Conservation (phyloP, 2,113 vertebrate genomes). For the Amphiprion percula region DNA sequence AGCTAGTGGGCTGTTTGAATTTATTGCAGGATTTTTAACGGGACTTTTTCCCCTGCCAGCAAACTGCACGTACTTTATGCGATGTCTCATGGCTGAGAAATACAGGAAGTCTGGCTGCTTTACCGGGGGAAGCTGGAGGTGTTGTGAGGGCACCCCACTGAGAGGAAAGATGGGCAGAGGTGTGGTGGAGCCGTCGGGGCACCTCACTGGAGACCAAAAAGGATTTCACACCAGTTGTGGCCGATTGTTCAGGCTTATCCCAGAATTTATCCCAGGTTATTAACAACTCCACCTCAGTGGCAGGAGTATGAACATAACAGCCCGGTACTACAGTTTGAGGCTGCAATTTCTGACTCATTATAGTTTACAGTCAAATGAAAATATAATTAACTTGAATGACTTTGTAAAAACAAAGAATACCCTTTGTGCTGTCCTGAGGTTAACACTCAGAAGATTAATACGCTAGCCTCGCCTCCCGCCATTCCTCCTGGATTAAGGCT, state of each 20-base stretch:
- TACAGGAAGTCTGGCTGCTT: slow-evolving; percentile 83
- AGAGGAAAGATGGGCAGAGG: slow-evolving; percentile 79
- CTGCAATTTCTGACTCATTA: slow-evolving; percentile 25
- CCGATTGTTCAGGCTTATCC: slow-evolving; percentile 71
- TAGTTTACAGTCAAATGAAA: slow-evolving; percentile 4
- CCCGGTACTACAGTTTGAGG: neutral
- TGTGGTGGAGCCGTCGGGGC: slow-evolving; percentile 69
- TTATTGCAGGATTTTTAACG: slow-evolving; percentile 43
- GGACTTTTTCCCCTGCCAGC: slow-evolving; percentile 35
- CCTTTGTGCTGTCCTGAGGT: slow-evolving; percentile 33
- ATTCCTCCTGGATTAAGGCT: slow-evolving; percentile 83
- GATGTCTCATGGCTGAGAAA: slow-evolving; percentile 58
- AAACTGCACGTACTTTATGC: slow-evolving; percentile 42
- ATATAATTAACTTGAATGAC: slow-evolving; percentile 23
- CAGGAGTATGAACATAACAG: slow-evolving; percentile 34
- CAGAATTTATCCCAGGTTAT: slow-evolving; percentile 40
- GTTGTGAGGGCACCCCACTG: slow-evolving; percentile 52
- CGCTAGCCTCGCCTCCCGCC: slow-evolving; percentile 70
- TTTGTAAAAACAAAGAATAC: slow-evolving; percentile 39
- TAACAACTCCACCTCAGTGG: slow-evolving; percentile 54
- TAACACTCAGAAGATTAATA: slow-evolving; percentile 63
- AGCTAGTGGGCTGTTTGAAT: slow-evolving; percentile 35
- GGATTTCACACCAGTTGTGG: slow-evolving; percentile 84
- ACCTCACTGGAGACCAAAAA: slow-evolving; percentile 77
- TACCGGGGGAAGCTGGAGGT: slow-evolving; percentile 77